Base-by-base conservation (phyloP, 2,888 invertebrate species). In the Spisula subtruncata region DNA sequence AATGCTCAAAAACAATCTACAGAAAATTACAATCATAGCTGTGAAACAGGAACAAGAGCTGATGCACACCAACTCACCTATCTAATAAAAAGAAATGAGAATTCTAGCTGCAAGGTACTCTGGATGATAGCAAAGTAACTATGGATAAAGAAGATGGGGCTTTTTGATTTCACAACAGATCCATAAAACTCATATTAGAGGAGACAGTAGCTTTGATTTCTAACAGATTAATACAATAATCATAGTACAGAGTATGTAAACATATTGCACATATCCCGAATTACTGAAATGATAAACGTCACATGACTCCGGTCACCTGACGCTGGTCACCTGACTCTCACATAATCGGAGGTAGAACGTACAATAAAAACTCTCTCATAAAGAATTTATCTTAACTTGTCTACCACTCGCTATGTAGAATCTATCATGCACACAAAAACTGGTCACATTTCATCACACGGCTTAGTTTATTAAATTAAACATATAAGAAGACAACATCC, bases 231-330 rank as follows among this genome's bases (percentile, higher is more conserved):
- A 66, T 25, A 10, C 25, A 25, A 25, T 0, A 25, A 10, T 10
- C 60, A 25, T 25, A n/a, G 6, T 66, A 66, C 60, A 66, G 6
- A 25, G 10, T n/a, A 66, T 10, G 60, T 66, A 75, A 32, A 75
- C 32, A 75, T 32, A 75, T 75, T 75, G 75, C 75, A 75, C 75
- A 32, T 75, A 32, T 32, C 75, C 75, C 75, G 29, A 75, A 18
- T 32, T 75, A 75, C 35, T 75, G n/a, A 75, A 75, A 75, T 75
- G 75, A 41, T 41, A 32, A 75, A 75, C 25, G 32, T 35, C 32
- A 75, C 75, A 75, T 32, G 32, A 32, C 75, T 75, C 25, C 35
- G 4, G 41, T 41, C 41, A 41, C 41, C 2, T 41, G n/a, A n/a
- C n/a, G n/a, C n/a, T n/a, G n/a, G 32, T 35, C 32, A 75, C 75